Conservation (phyloP, 1,140 invertebrate species). For the Neuroterus valhalla region DNA sequence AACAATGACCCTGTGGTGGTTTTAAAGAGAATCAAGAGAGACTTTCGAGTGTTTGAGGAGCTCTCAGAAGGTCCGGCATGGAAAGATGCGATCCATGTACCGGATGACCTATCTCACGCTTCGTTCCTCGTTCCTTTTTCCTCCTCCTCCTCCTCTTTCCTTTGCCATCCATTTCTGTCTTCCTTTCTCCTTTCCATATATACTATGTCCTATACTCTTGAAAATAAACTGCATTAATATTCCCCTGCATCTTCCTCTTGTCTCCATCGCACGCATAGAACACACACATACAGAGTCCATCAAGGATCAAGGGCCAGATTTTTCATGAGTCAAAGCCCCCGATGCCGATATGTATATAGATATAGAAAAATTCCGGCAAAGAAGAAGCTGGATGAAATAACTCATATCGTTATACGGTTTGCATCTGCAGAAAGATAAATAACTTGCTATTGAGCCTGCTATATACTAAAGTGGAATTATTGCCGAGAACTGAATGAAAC, state of each 20-base stretch:
- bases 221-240: constrained; percentile 28
- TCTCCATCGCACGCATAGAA: constrained; percentile 35
- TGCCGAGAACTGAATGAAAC: constrained; percentile 5
- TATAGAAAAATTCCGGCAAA: constrained; percentile 12
- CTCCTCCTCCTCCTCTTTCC: constrained; percentile 48
- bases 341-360: not conserved
- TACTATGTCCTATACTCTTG: not conserved
- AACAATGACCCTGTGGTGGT: constrained; percentile 64
- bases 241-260: constrained; percentile 35
- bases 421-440: constrained; percentile 26
- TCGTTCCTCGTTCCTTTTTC: constrained; percentile 47
- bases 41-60: constrained; percentile 71
- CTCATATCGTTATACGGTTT: constrained; percentile 11
- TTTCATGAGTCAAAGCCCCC: constrained; percentile 13
- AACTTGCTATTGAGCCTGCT: no score
- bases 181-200: constrained; percentile 35
- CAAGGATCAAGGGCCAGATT: constrained; percentile 24
- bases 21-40: constrained; percentile 63
- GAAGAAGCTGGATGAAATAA: constrained; percentile 33
- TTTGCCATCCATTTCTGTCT: constrained; percentile 36
- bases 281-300: constrained; percentile 23
- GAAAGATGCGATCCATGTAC: constrained; percentile 52
- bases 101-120: constrained; percentile 71
- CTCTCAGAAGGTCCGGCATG: constrained; percentile 66
- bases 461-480: not conserved